These are phyloP conservation scores for Salpingus planirostris DNA, from an alignment of 2,888 invertebrate species.

Conservation along the genomic window DNA sequence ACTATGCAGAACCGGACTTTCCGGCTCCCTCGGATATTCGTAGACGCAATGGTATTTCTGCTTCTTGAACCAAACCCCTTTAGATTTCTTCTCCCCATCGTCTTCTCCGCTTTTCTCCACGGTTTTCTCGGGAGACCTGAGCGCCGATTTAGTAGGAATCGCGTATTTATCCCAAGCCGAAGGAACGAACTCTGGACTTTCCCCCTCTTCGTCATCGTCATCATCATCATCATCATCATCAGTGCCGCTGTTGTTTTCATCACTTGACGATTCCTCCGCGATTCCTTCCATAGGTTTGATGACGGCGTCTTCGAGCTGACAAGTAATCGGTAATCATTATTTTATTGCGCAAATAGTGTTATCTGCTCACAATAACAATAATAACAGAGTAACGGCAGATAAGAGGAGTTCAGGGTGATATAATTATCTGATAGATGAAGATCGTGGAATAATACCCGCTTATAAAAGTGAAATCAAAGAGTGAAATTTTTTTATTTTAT, in stretches of 20 bases:
- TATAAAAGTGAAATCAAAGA: too few species aligned
- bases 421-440: too few species aligned
- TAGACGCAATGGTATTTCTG: slow-evolving; percentile 78
- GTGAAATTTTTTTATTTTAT: too few species aligned
- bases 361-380: too few species aligned
- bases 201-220: slow-evolving; percentile 55
- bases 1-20: slow-evolving; percentile 36
- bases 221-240: slow-evolving; percentile 33
- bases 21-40: slow-evolving; percentile 71
- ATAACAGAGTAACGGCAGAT: too few species aligned
- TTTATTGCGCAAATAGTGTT: neutral
- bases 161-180: slow-evolving; percentile 75
- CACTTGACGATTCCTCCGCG: slow-evolving; percentile 28
- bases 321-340: slow-evolving; percentile 4
- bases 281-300: slow-evolving; percentile 31
- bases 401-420: too few species aligned
- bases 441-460: too few species aligned
- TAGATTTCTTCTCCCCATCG: slow-evolving; percentile 30
- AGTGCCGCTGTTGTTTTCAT: slow-evolving; percentile 29
- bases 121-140: slow-evolving; percentile 53
- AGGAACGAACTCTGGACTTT: slow-evolving; percentile 61
- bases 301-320: slow-evolving; percentile 26
- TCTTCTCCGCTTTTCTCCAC: slow-evolving; percentile 28
- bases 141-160: slow-evolving; percentile 64
- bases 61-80: slow-evolving; percentile 66